Conservation (phyloP, 2,113 vertebrate species). For the Pongo abelii region DNA sequence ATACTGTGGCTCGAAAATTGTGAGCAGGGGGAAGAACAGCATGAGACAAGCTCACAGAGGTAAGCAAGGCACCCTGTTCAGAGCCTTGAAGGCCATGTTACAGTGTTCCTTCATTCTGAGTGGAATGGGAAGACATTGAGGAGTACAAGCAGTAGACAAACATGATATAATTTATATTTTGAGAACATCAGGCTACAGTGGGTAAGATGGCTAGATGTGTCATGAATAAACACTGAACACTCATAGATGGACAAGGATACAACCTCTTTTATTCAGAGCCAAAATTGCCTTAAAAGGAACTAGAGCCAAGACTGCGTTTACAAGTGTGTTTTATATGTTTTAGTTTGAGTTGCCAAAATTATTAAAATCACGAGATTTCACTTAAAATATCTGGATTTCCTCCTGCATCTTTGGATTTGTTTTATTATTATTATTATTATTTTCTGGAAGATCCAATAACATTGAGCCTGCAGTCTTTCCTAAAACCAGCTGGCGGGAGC, state of each 20-base stretch:
- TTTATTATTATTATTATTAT: background rate
- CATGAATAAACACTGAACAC: background rate
- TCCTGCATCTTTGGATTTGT: background rate
- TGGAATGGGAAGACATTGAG: background rate
- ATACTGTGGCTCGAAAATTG: background rate
- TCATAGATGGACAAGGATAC: background rate
- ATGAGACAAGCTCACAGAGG: background rate
- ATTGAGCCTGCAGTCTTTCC: background rate
- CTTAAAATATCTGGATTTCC: background rate
- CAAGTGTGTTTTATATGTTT: background rate
- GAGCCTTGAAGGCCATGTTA: background rate
- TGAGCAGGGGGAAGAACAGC: background rate
- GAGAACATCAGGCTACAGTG: background rate
- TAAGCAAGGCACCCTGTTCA: background rate
- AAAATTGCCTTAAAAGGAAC: background rate
- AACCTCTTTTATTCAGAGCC: background rate
- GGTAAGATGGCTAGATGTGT: background rate
- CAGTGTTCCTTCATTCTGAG: background rate
- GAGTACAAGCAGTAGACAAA: background rate
- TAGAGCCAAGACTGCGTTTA: accelerated
- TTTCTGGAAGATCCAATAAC: background rate
- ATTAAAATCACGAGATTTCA: background rate
- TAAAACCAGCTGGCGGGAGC: background rate
- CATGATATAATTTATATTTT: background rate
- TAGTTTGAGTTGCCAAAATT: background rate